Conservation (phyloP, 2,113 vertebrate species). For the Porphyrio hochstetteri region DNA sequence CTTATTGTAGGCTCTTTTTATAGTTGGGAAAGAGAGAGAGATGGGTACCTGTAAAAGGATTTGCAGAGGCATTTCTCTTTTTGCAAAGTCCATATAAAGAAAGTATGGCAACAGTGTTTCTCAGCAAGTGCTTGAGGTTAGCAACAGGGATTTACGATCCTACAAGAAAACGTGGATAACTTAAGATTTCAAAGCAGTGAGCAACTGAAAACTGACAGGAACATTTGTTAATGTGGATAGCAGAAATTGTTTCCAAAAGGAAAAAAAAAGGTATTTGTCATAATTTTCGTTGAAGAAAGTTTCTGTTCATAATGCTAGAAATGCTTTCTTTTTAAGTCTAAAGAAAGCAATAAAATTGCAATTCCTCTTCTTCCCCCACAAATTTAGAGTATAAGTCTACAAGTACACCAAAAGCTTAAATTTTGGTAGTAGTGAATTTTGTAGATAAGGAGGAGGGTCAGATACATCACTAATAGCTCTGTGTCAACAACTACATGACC, state of each 20-base stretch:
- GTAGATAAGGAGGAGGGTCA: background rate
- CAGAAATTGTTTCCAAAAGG: background rate
- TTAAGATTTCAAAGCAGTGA: background rate
- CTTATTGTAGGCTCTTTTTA: background rate
- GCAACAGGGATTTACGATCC: background rate
- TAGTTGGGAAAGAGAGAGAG: background rate
- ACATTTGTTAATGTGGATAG: background rate
- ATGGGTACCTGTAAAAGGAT: background rate
- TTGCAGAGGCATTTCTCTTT: background rate
- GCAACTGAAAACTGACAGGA: background rate
- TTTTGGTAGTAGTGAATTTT: too few relatives aligned
- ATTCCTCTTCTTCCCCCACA: background rate
- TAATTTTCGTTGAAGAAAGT: background rate
- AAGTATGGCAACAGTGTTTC: fast-evolving
- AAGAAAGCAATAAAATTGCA: background rate
- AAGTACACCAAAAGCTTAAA: too few relatives aligned
- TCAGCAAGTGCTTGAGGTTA: background rate
- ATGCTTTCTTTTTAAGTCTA: background rate
- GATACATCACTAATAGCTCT: background rate
- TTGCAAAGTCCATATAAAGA: background rate
- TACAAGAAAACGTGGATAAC: background rate
- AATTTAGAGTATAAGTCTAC: background rate
- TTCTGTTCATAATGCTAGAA: background rate
- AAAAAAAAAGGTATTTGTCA: background rate
- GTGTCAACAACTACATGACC: background rate